Conservation (phyloP, 2,113 vertebrate genomes). For the Megalops atlanticus region DNA sequence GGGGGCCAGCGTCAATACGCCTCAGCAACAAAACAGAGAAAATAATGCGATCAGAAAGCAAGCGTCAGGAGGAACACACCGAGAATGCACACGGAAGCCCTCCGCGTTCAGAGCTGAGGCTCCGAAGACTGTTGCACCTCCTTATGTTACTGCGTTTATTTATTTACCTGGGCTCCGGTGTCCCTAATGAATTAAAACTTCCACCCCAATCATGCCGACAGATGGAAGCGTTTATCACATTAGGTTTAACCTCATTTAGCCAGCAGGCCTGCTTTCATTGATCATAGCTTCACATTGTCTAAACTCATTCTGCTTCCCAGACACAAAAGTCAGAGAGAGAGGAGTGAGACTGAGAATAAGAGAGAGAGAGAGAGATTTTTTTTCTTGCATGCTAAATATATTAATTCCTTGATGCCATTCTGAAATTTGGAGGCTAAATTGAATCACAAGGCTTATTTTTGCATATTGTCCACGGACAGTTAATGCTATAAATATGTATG, state of each 20-base stretch:
- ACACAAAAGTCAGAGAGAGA: constrained; percentile 36
- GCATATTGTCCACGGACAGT: constrained; percentile 4
- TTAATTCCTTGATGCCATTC: constrained; percentile 16
- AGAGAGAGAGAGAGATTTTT: not conserved
- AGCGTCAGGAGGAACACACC: not conserved
- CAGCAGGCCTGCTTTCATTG: constrained; percentile 49
- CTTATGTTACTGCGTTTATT: constrained; percentile 52
- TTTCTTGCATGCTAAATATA: constrained; percentile 12
- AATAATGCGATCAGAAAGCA: not conserved
- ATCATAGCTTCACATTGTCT: constrained; percentile 53
- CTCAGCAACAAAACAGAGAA: not conserved
- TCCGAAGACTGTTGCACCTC: constrained; percentile 35
- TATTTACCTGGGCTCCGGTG: constrained; percentile 49
- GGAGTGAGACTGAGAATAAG: not conserved
- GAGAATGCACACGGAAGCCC: not conserved
- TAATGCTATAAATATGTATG: constrained; percentile 20
- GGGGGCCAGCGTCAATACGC: not conserved
- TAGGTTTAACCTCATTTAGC: constrained; percentile 58
- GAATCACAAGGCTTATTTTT: constrained; percentile 19
- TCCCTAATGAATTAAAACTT: constrained; percentile 55
- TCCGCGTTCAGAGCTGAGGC: not conserved
- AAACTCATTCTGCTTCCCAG: constrained; percentile 45
- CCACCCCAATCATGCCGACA: constrained; percentile 49
- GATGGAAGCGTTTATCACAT: constrained; percentile 58
- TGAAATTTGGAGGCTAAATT: not conserved